Conservation (phyloP, 1,140 invertebrate species). For the Papilio xuthus region DNA sequence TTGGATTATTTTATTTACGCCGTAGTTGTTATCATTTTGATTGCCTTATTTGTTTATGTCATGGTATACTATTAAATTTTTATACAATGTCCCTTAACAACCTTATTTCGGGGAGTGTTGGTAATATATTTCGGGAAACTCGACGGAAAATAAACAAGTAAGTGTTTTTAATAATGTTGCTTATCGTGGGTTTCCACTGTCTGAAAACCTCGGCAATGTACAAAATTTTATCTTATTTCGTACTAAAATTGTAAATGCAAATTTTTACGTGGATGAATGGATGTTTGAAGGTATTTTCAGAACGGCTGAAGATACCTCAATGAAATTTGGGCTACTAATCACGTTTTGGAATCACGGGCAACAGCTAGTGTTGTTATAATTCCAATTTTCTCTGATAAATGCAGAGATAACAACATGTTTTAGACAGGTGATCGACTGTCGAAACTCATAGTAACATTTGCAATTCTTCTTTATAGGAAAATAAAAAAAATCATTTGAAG, state of each 20-base stretch:
- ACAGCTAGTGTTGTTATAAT: background rate
- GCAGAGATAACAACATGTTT: background rate
- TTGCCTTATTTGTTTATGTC: slow-evolving; percentile 55
- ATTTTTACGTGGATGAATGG: too few relatives aligned
- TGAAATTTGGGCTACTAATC: too few relatives aligned
- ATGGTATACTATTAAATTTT: slow-evolving; percentile 39
- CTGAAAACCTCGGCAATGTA: background rate
- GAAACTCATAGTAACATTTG: too few relatives aligned
- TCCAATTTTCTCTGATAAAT: background rate
- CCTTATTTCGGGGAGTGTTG: background rate
- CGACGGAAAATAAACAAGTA: background rate
- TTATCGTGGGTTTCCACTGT: too few relatives aligned
- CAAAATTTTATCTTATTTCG: too few relatives aligned
- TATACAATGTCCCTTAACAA: background rate
- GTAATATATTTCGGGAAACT: background rate
- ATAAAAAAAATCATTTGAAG: too few relatives aligned
- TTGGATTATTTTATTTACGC: slow-evolving; percentile 62
- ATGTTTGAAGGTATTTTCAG: too few relatives aligned
- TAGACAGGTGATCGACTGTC: too few relatives aligned
- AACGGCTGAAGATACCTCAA: too few relatives aligned
- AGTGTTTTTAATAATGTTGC: background rate
- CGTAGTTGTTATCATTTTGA: slow-evolving; percentile 43
- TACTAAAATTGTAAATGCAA: too few relatives aligned
- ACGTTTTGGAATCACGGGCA: too few relatives aligned
- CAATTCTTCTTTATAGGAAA: too few relatives aligned